Evolutionary conservation across 2,113 vertebrate genomes (phyloP), one percentile per base, ranked within the genome.

Genomic region (Solenodon paradoxus): DNA sequence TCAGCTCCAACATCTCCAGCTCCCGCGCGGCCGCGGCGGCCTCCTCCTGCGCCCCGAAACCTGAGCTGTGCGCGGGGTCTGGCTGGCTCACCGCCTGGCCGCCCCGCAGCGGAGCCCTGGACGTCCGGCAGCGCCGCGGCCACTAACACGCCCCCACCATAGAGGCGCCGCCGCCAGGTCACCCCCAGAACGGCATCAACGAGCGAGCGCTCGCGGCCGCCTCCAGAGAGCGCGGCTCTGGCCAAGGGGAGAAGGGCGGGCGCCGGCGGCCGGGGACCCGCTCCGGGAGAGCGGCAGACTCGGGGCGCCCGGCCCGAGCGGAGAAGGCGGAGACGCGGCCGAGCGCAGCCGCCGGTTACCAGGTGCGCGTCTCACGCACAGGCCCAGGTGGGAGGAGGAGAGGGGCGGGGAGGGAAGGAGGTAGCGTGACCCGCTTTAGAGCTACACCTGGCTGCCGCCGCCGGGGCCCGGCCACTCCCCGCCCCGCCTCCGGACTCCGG

Each of bases 101-200:
- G 45, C 24, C 32, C 61, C 1, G 94, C 83, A 57, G 61, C 59
- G 61, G 61, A 59, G 63, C 88, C 20, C 91, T 28, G 28, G 8
- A 42, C 28, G 93, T 71, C 83, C 45, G 0, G 81, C 86, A 4
- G 40, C 26, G 83, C 80, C 40, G 88, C 63, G 26, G 51, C 38
- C 94, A 40, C 92, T 85, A 75, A 59, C 57, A n/a, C 88, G 57
- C 66, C 66, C 20, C 32, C 53, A 30, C 47, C 84, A 35, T 20
- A 72, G 71, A 90, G 80, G 78, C 79, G 53, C 88, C 47, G 55
- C 92, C 53, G 51, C 92, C 66, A 28, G 88, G 90, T 97, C 96
- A 96, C 90, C 97, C 92, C 92, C 96, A 88, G 88, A 97, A 97
- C 97, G 95, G 96, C 96, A 97, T 86, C 93, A 97, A 97, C 97